Percentiles rank a stretch among this genome's conserved stretches.
phyloP scores from a whole-genome alignment of 2,888 invertebrate species.

The Loripinus fragilis region DNA sequence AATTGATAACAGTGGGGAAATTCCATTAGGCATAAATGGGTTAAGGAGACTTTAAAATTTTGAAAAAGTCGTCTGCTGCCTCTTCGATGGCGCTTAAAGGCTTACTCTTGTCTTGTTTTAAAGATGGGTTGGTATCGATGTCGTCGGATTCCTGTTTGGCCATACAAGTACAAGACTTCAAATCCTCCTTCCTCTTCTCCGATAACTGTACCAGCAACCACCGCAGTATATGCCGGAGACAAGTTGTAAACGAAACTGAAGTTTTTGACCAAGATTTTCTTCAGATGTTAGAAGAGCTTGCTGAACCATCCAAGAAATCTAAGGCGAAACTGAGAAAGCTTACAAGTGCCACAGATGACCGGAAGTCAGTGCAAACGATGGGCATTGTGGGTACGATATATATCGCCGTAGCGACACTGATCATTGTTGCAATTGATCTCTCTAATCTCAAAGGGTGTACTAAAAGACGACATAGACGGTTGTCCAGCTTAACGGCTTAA shows the following conservation, averaged over 20 bases:
- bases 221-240: conserved; percentile 6
- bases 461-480: background rate
- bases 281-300: background rate
- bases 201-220: background rate
- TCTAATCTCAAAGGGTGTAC: background rate
- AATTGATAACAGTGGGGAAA: too few relatives aligned
- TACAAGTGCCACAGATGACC: background rate
- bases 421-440: background rate
- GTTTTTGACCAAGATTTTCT: background rate
- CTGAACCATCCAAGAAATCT: background rate
- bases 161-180: background rate
- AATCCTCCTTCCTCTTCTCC: background rate
- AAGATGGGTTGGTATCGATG: background rate
- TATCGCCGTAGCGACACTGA: background rate
- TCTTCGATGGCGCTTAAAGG: too few relatives aligned
- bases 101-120: background rate
- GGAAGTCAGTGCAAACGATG: background rate
- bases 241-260: background rate
- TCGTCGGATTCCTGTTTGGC: background rate
- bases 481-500: background rate
- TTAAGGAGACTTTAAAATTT: too few relatives aligned
- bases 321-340: background rate
- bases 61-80: too few relatives aligned
- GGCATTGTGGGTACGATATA: background rate
- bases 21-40: too few relatives aligned